Evolutionary conservation across 2,888 invertebrate species (phyloP).

Genomic region (Ceramica pisi): DNA sequence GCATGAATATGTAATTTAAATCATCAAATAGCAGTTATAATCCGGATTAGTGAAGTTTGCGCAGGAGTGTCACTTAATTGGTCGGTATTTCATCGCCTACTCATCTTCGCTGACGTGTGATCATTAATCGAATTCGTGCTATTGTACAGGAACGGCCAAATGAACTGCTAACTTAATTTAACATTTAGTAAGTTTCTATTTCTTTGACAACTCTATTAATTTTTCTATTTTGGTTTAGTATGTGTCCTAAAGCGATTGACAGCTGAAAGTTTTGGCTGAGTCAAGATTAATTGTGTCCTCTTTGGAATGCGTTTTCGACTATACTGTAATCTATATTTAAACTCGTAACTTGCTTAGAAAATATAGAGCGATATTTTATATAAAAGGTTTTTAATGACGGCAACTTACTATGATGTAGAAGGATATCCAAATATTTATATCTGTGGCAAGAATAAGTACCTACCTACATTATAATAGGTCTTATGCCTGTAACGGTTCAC

Average conservation of each 20-base stretch:
- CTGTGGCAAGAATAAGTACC: conserved; percentile 62
- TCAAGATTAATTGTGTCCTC: conserved; percentile 6
- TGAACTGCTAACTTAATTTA: conserved; percentile 33
- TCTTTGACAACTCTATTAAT: conserved; percentile 32
- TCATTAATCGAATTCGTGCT: conserved; percentile 59
- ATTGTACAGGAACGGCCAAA: conserved; percentile 45
- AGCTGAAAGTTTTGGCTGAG: conserved; percentile 7
- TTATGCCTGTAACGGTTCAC: conserved; percentile 18
- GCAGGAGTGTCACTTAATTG: conserved; percentile 65
- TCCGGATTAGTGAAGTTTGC: conserved; percentile 69
- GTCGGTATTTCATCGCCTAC: conserved; percentile 71
- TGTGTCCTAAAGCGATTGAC: conserved; percentile 5
- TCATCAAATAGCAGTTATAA: conserved; percentile 52
- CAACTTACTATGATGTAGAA: background rate
- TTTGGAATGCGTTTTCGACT: background rate
- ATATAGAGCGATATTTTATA: background rate
- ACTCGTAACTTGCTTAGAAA: background rate
- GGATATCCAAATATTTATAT: background rate
- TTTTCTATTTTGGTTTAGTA: conserved; percentile 1
- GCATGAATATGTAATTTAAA: conserved; percentile 45
- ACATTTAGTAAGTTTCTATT: conserved; percentile 19
- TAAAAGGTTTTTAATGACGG: background rate
- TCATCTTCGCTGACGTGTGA: conserved; percentile 48
- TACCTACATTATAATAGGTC: conserved; percentile 2
- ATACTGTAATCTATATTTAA: background rate